phyloP scores from a whole-genome alignment of 2,113 vertebrate genomes.

The Acanthisitta chloris region DNA sequence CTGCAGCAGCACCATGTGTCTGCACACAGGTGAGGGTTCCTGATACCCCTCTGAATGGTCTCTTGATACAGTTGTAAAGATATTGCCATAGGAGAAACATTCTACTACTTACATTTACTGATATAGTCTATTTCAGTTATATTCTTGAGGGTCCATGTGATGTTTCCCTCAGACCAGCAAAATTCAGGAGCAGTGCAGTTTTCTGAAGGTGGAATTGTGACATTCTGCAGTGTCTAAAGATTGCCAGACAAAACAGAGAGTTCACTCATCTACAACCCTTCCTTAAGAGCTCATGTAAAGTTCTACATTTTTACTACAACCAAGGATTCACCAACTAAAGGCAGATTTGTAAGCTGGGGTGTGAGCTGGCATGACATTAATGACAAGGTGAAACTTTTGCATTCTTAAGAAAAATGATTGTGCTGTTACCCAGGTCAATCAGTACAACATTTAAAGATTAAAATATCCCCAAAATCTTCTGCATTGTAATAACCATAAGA shows the following conservation, averaged over 20 bases:
- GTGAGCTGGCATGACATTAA: neutral
- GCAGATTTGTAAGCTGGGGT: neutral
- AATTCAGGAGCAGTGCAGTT: slow-evolving; percentile 73
- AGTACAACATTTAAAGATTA: neutral
- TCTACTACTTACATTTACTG: slow-evolving; percentile 82
- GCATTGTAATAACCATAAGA: neutral
- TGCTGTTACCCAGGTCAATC: neutral
- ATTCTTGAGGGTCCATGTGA: slow-evolving; percentile 78
- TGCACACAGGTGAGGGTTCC: accelerated
- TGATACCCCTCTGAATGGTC: neutral
- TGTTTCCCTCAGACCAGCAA: slow-evolving; percentile 77
- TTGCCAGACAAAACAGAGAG: neutral
- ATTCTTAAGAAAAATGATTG: neutral
- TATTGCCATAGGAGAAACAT: neutral
- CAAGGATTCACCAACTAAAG: neutral
- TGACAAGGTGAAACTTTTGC: neutral
- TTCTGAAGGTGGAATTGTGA: slow-evolving; percentile 71
- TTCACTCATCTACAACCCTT: neutral
- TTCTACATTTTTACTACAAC: neutral
- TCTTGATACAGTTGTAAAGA: neutral
- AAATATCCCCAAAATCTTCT: neutral
- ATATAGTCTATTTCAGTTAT: slow-evolving; percentile 65
- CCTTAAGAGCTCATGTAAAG: neutral
- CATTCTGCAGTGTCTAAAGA: slow-evolving; percentile 80
- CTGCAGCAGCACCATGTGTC: neutral